Percentiles rank a stretch among this genome's conserved stretches.
Evolutionary conservation across 2,888 invertebrate species (phyloP).

Genomic region (Alviniconcha strummeri): DNA sequence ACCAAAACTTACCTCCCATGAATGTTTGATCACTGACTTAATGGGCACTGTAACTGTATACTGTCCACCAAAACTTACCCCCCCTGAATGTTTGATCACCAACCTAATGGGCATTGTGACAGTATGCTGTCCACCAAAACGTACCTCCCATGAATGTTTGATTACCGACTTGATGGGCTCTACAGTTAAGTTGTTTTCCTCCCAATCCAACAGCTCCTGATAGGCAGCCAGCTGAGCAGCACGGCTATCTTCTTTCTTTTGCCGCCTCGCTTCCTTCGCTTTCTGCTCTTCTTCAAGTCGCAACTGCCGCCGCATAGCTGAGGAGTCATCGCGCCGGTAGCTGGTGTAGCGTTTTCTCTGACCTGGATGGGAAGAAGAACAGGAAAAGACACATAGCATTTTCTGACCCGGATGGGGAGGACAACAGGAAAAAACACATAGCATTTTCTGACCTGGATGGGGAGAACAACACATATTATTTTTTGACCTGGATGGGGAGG

Average conservation of each 20-base stretch:
- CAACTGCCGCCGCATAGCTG: conserved; percentile 70
- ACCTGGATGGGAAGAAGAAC: no score
- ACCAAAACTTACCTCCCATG: no score
- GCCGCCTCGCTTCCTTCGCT: conserved; percentile 65
- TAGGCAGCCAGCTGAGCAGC: conserved; percentile 74
- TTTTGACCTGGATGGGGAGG: neutral
- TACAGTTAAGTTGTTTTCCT: conserved; percentile 74
- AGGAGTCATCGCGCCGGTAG: conserved; percentile 59
- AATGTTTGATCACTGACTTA: no score
- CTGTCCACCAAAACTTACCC: no score
- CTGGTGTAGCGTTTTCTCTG: neutral
- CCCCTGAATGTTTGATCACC: no score
- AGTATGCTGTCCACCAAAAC: neutral
- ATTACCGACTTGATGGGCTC: conserved; percentile 73
- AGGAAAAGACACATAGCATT: neutral
- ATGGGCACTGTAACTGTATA: no score
- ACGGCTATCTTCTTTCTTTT: conserved; percentile 70
- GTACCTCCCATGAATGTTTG: conserved; percentile 78
- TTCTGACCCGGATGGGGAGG: neutral
- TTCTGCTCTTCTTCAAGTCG: conserved; percentile 70
- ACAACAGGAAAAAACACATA: neutral
- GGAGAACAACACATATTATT: neutral
- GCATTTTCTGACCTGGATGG: neutral
- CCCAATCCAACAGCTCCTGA: conserved; percentile 75
- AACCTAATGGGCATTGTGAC: no score